Evolutionary conservation across 92 coral and sea anemone genomes (phyloP), one percentile per base, ranked within the genome.

Genomic region (Desmophyllum pertusum): DNA sequence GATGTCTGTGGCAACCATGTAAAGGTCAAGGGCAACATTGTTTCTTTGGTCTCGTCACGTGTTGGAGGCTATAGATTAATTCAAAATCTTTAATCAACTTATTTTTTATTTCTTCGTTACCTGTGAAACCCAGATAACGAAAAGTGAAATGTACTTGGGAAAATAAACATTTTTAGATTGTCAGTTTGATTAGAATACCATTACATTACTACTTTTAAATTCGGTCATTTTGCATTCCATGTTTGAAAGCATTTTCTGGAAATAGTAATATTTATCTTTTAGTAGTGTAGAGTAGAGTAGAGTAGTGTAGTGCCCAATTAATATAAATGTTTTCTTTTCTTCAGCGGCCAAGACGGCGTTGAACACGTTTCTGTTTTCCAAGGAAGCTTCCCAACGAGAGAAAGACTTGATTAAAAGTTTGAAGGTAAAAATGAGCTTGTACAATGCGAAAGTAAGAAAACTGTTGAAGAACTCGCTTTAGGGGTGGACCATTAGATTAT

Each of bases 361-460:
- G 48, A 93, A 88, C 63, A 83, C 98, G 40, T 96, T 96, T 45
- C 77, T 96, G 53, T 89, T 90, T 31, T 90, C 92, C 10, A 93
- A 92, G 73, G 99, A 96, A 17, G 92, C 95, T 25, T 83, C 87
- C 0, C 94, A 91, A 36, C 93, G 93, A 11, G 99, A 96, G 73
- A 96, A 94, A 78, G 99, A 96, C 68, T 83, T 96, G 51, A 90
- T 96, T n/a, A 96, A 96, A 77, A 96, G 98, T 67, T 94, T 96
- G 61, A 96, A 96, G 98, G 99, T 96, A 80, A 53, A 35, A 59
- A 18, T 29, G 5, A 37, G 19, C n/a, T 51, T 8, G 19, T 27
- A 23, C 36, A n/a, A 41, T 10, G 33, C n/a, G 10, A 25, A 29
- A 50, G 21, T 35, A 43, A n/a, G 38, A 69, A 31, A 50, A 0